phyloP scores from a whole-genome alignment of 2,888 invertebrate genomes.

The Tiliacea aurago region DNA sequence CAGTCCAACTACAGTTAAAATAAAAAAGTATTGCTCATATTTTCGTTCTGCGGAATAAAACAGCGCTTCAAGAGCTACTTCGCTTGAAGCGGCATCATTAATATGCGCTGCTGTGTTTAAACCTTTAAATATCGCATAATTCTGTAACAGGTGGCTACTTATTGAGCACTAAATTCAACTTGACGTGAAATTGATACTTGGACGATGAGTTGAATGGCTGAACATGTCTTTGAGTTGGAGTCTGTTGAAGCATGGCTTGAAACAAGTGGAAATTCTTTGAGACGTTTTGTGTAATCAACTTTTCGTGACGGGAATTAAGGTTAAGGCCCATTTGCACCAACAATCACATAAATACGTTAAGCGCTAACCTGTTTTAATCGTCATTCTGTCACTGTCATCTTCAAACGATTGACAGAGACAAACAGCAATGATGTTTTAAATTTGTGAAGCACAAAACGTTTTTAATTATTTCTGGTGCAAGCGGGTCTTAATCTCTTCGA shows the following conservation, averaged over 20 bases:
- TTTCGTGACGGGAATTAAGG: background rate
- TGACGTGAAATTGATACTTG: constrained; percentile 53
- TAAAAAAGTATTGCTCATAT: constrained; percentile 46
- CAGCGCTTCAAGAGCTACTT: constrained; percentile 44
- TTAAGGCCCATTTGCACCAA: too few species aligned
- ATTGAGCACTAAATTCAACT: constrained; percentile 51
- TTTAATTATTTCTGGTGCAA: background rate
- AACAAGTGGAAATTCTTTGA: constrained; percentile 11
- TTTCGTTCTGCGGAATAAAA: constrained; percentile 39
- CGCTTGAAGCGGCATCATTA: constrained; percentile 46
- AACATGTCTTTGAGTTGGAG: constrained; percentile 13
- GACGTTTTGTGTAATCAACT: constrained; percentile 15
- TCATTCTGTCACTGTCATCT: background rate
- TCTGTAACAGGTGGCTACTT: constrained; percentile 61
- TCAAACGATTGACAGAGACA: background rate
- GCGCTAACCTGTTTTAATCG: background rate
- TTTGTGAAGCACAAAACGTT: background rate
- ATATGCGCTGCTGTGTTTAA: constrained; percentile 52
- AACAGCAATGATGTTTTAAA: background rate
- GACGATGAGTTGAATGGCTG: constrained; percentile 27
- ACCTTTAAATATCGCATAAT: constrained; percentile 46
- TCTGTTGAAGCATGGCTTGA: constrained; percentile 20
- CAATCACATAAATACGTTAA: background rate
- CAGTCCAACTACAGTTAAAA: constrained; percentile 32
- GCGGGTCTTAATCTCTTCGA: background rate